Evolutionary conservation across 2,888 invertebrate species (phyloP).

Genomic region (Spilosoma lubricipeda): DNA sequence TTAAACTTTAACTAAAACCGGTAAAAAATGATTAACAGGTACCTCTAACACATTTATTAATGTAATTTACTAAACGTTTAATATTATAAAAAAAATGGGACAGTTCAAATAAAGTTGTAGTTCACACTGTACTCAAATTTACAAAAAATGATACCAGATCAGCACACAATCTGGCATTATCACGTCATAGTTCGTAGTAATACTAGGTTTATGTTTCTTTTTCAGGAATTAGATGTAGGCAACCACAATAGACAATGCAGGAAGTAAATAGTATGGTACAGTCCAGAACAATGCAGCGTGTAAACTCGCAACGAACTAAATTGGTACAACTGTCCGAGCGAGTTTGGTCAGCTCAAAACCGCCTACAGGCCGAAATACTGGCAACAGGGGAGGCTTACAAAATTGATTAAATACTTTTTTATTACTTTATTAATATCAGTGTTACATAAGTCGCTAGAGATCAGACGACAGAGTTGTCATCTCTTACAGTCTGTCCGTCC

Average conservation of each 20-base stretch:
- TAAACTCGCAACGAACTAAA: neutral
- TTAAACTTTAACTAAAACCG: too few relatives aligned
- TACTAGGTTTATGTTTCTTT: neutral
- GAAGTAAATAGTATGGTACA: neutral
- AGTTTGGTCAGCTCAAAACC: neutral
- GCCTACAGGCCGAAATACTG: neutral
- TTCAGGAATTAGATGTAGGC: slow-evolving; percentile 37
- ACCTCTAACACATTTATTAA: too few relatives aligned
- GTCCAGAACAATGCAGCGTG: neutral
- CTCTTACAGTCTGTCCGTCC: too few relatives aligned
- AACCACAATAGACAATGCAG: slow-evolving; percentile 10
- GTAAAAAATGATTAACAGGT: too few relatives aligned
- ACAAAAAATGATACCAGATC: too few relatives aligned
- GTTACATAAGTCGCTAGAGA: neutral
- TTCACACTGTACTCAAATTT: too few relatives aligned
- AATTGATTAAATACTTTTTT: neutral
- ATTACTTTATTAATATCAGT: neutral
- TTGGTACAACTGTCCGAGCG: neutral
- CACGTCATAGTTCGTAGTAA: neutral
- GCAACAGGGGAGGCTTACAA: neutral
- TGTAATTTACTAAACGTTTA: too few relatives aligned
- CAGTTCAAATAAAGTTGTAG: too few relatives aligned
- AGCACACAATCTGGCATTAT: too few relatives aligned
- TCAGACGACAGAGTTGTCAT: too few relatives aligned
- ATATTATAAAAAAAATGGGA: too few relatives aligned